These are phyloP conservation scores for Eulemur rubriventer DNA, from an alignment of 2,797 vertebrate species.

Conservation along the genomic window DNA sequence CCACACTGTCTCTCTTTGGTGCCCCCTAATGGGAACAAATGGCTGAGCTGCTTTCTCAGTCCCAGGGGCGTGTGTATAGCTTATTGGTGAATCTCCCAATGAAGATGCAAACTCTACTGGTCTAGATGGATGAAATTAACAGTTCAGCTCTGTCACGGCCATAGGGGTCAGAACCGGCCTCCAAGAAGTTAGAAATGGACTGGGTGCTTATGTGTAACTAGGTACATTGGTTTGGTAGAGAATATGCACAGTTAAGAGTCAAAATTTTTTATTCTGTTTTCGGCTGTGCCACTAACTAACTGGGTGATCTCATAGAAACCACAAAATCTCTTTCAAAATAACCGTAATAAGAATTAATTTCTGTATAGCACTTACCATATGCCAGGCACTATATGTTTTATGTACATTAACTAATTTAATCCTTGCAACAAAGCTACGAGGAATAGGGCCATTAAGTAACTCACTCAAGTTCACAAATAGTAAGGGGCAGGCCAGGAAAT, in stretches of 20 bases:
- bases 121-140: background rate
- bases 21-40: background rate
- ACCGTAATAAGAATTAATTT: background rate
- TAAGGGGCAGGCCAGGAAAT: background rate
- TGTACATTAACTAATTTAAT: background rate
- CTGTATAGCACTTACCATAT: background rate
- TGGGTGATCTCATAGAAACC: background rate
- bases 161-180: background rate
- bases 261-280: background rate
- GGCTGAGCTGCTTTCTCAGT: background rate
- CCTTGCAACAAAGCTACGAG: background rate
- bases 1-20: background rate
- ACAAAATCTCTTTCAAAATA: slow-evolving; percentile 3
- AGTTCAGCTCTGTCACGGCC: background rate
- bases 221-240: background rate
- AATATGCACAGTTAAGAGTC: background rate
- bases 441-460: background rate
- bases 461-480: background rate
- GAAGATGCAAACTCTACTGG: background rate
- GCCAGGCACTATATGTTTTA: background rate
- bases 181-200: background rate
- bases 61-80: too few relatives aligned
- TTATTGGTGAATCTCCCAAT: background rate
- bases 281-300: background rate
- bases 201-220: background rate